Conservation (phyloP, 2,113 vertebrate species). For the Falco punctatus region DNA sequence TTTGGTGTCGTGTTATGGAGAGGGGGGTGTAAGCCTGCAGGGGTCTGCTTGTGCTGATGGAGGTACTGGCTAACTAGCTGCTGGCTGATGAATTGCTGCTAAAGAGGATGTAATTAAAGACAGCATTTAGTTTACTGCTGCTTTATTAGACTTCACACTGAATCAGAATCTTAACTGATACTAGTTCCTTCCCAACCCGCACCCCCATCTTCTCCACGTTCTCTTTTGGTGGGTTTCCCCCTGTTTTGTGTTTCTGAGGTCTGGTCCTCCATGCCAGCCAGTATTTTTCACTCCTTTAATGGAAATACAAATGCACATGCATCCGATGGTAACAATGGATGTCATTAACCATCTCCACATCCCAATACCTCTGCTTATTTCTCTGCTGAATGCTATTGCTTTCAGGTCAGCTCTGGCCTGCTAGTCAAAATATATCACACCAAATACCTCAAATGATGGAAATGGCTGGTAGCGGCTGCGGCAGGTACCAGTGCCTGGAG, state of each 20-base stretch:
- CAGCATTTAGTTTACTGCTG: not conserved
- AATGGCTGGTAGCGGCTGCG: not conserved
- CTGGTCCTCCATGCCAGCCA: not conserved
- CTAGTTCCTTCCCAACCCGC: not conserved
- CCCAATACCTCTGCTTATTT: not conserved
- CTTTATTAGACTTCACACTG: not conserved
- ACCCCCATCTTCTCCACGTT: rapidly evolving
- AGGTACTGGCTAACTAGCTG: not conserved
- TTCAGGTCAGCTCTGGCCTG: not conserved
- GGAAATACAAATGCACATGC: not conserved
- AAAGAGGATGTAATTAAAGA: not conserved
- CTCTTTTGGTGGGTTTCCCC: not conserved
- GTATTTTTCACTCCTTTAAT: not conserved
- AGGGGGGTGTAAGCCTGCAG: not conserved
- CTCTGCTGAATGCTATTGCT: not conserved
- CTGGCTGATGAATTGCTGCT: not conserved
- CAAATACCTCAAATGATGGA: not conserved
- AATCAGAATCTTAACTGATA: not conserved
- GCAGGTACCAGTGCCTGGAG: not conserved
- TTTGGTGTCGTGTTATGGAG: rapidly evolving
- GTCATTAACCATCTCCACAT: not conserved
- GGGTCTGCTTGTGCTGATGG: not conserved
- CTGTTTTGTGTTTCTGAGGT: not conserved
- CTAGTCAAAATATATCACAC: too few relatives aligned
- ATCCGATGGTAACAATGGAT: not conserved